Conservation (phyloP, 2,113 vertebrate species). For the Canis aureus region DNA sequence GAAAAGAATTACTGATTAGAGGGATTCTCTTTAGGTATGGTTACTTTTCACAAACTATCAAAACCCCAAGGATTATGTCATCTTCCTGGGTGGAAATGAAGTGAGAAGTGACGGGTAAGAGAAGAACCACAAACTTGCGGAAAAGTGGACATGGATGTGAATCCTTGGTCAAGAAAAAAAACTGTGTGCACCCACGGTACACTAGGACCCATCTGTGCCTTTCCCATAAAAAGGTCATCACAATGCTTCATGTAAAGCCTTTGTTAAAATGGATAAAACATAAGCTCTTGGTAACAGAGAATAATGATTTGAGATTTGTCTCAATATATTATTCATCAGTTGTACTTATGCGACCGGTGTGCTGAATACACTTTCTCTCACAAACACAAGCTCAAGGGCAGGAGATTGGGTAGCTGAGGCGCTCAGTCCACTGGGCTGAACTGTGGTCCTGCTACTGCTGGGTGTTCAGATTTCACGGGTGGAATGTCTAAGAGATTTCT, state of each 20-base stretch:
- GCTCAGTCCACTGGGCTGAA: neutral
- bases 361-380: neutral
- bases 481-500: neutral
- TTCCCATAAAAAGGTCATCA: neutral
- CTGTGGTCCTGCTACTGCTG: accelerated
- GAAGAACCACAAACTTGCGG: neutral
- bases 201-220: neutral
- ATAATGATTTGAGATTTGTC: neutral
- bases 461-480: neutral
- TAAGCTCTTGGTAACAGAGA: neutral
- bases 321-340: conserved; percentile 31
- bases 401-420: neutral
- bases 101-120: neutral
- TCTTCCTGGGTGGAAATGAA: neutral
- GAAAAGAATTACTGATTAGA: neutral
- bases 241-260: neutral
- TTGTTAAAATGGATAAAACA: neutral
- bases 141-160: accelerated
- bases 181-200: accelerated
- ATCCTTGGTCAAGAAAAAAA: neutral
- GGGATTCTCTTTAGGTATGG: neutral
- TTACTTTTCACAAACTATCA: neutral
- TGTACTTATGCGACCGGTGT: accelerated
- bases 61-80: neutral
- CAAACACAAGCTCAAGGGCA: neutral